Conservation (phyloP, 2,888 invertebrate genomes). For the Ophion obscuratus region DNA sequence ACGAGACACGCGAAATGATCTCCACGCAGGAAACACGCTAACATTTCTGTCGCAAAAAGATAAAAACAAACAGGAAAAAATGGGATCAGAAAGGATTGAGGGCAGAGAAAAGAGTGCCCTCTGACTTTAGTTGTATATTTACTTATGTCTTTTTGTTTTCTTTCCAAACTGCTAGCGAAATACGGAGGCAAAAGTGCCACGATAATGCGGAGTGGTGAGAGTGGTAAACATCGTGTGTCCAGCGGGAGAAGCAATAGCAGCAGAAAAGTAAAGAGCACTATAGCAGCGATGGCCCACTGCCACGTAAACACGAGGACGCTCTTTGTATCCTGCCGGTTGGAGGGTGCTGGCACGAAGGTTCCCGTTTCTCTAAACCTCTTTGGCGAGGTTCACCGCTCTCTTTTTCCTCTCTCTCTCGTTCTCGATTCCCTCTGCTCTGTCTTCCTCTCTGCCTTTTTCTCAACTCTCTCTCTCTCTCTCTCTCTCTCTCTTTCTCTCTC, state of each 20-base stretch:
- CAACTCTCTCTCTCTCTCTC: background rate
- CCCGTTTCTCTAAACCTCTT: slow-evolving; percentile 41
- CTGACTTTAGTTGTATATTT: slow-evolving; percentile 3
- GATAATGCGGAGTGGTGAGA: slow-evolving; percentile 56
- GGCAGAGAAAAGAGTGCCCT: slow-evolving; percentile 6
- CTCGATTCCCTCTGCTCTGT: background rate
- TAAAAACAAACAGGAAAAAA: background rate
- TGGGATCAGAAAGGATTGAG: slow-evolving; percentile 1
- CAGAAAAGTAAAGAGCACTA: slow-evolving; percentile 27
- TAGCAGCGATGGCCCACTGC: slow-evolving; percentile 38
- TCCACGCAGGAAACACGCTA: too few species aligned
- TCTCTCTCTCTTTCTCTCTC: slow-evolving; percentile 5
- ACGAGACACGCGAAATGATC: too few species aligned
- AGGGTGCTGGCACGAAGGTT: slow-evolving; percentile 36
- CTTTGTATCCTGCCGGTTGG: slow-evolving; percentile 57
- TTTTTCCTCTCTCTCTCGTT: background rate
- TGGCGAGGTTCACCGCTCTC: background rate
- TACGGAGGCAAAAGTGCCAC: slow-evolving; percentile 61
- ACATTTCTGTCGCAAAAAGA: background rate
- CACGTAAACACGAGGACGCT: slow-evolving; percentile 66
- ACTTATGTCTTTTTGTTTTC: background rate
- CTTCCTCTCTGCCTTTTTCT: background rate
- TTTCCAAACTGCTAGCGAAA: slow-evolving; percentile 56
- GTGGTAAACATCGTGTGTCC: slow-evolving; percentile 57
- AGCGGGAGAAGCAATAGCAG: slow-evolving; percentile 37